Base-by-base conservation (phyloP, 2,888 invertebrate species). In the Rutpela maculata region DNA sequence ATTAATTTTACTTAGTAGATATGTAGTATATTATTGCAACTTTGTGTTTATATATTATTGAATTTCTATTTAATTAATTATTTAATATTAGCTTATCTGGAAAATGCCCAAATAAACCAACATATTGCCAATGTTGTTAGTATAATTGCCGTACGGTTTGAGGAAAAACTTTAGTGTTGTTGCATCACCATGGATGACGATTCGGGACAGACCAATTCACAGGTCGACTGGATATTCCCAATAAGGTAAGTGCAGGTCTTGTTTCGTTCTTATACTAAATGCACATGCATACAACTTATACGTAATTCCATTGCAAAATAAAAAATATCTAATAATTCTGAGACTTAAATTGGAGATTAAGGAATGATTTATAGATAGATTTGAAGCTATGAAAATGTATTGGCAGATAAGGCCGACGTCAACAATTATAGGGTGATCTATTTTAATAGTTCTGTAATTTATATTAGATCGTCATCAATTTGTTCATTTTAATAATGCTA, bases 151-250 rank as follows among this genome's bases (percentile, higher is more conserved):
- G 43, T 38, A 65, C 17, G 65, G 38, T 65, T 65, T 38, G 7
- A n/a, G 15, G 18, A 43, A n/a, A 38, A 18, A 12, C 35, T 38
- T 31, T 15, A 38, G 18, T 26, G 19, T 18, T 19, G 18, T 10
- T 19, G 3, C 17, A 65, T 18, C 35, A 43, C 43, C 17, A 65
- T 65, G 65, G 65, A 43, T 19, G 65, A 65, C 38, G 43, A 43
- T 3, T 17, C 63, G 7, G 38, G 12, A 38, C 26, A 63, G 22
- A 26, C 0, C 62, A 50, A 10, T 11, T 17, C n/a, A 17, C 65
- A 65, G 35, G 35, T 35, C 35, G 65, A 65, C 43, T 65, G 65
- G 65, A 65, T 65, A 65, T 43, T 43, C 10, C 31, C 22, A 17
- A 17, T 38, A 5, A 65, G 65, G 65, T 65, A 43, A 19, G 65